Conservation (phyloP, 2,888 invertebrate genomes). For the Listrodromus nycthemerus region DNA sequence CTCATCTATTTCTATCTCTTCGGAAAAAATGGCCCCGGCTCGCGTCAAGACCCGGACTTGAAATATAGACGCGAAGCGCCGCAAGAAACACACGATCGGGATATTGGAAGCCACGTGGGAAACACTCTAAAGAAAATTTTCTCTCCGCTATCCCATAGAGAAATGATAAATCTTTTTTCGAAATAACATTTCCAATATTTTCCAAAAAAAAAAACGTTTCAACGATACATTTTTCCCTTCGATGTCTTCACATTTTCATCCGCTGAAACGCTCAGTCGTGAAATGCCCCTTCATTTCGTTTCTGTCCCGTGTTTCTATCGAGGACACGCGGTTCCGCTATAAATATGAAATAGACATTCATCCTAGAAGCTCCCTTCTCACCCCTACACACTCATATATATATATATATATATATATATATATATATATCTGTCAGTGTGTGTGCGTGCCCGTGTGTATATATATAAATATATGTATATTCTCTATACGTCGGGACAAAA, state of each 20-base stretch:
- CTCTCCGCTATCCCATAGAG: not conserved
- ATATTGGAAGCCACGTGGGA: not conserved
- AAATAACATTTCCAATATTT: not conserved
- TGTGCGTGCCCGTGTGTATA: no score
- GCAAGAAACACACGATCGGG: not conserved
- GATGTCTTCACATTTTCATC: not conserved
- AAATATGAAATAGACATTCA: constrained; percentile 60
- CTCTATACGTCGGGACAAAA: constrained; percentile 25
- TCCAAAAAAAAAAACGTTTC: not conserved
- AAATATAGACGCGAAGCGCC: not conserved
- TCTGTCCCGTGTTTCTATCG: constrained; percentile 7
- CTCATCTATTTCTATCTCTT: constrained; percentile 16
- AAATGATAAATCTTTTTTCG: not conserved
- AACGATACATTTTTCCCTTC: not conserved
- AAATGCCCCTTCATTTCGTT: constrained; percentile 4
- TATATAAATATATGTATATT: not conserved
- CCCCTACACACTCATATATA: not conserved
- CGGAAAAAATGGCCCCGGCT: not conserved
- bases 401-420: not conserved
- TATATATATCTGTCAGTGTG: no score
- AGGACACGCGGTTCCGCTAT: constrained; percentile 43
- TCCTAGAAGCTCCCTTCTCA: constrained; percentile 24
- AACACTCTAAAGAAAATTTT: not conserved
- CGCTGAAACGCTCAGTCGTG: not conserved
- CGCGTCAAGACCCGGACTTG: not conserved